Conservation (phyloP, 2,797 vertebrate species). For the Diceros bicornis region DNA sequence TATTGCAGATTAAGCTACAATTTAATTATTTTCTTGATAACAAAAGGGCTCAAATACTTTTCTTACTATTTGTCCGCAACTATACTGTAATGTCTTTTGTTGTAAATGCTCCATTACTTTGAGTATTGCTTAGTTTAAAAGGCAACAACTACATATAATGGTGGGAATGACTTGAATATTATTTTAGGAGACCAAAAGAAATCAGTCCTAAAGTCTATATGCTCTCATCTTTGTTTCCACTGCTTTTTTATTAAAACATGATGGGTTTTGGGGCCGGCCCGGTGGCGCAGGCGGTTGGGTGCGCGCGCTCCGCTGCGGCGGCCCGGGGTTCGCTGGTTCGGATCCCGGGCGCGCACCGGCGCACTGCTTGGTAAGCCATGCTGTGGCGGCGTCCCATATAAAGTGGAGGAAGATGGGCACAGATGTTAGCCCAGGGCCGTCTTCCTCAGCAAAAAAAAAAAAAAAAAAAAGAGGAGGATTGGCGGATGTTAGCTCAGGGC, state of each 20-base stretch:
- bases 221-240: background rate
- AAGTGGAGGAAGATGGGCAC: too few species aligned
- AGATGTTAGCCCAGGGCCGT: too few species aligned
- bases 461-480: too few species aligned
- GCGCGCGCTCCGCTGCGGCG: too few species aligned
- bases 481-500: too few species aligned
- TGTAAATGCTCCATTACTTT: background rate
- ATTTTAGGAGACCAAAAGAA: conserved; percentile 37
- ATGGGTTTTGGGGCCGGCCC: background rate
- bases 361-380: too few species aligned
- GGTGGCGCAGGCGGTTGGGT: too few species aligned
- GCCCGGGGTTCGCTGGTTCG: too few species aligned
- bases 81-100: background rate
- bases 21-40: conserved; percentile 27
- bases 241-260: background rate
- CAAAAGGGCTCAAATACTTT: background rate
- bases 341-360: too few species aligned
- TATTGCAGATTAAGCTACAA: background rate
- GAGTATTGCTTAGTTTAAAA: conserved; percentile 10
- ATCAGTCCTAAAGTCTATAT: background rate
- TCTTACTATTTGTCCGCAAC: background rate
- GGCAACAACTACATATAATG: background rate
- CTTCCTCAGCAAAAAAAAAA: too few species aligned
- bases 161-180: background rate
- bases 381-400: too few species aligned